Evolutionary conservation across 2,888 invertebrate species (phyloP), one percentile per base, ranked within the genome.

Genomic region (Eristalis tenax): DNA sequence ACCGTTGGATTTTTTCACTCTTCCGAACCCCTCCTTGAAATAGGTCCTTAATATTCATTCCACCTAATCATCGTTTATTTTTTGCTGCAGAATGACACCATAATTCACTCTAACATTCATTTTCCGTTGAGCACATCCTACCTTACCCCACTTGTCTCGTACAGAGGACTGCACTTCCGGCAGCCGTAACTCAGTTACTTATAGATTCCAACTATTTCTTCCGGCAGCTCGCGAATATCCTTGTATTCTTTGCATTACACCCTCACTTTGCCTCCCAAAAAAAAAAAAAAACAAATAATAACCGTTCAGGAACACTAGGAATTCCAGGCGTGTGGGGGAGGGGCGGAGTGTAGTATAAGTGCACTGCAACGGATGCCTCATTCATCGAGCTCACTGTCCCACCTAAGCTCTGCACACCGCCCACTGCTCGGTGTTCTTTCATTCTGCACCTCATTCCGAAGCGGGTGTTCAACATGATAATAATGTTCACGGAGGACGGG

Each of bases 381-480:
- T 82, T 86, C 70, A 78, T 78, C 35, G 50, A 28, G 63, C 56
- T 61, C 68, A 61, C 32, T 13, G 11, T n/a, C 23, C 23, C 57
- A n/a, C 50, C n/a, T n/a, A 43, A 43, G n/a, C 15, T n/a, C 4
- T 18, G 6, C 43, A 43, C 18, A 18, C 50, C 18, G 68, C 68
- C 66, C 35, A 64, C 43, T 28, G 13, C 26, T 50, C 23, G 70
- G 69, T 74, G 61, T 73, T 77, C 85, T 68, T 69, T 38, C 63
- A 59, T 43, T 80, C 32, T 68, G 57, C 71, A 35, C 43, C 74
- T 68, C 82, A 78, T 83, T 74, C 83, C 83, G 78, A 65, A 74
- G 32, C 74, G 6, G 18, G 82, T 82, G 83, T 83, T 82, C 82
- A 86, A 64, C 83, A 78, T 75, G 83, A 86, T 82, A 85, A 82